Percentiles rank a stretch among this genome's conserved stretches.
Evolutionary conservation across 1,140 invertebrate genomes (phyloP).

Genomic region (Cyclina sinensis): DNA sequence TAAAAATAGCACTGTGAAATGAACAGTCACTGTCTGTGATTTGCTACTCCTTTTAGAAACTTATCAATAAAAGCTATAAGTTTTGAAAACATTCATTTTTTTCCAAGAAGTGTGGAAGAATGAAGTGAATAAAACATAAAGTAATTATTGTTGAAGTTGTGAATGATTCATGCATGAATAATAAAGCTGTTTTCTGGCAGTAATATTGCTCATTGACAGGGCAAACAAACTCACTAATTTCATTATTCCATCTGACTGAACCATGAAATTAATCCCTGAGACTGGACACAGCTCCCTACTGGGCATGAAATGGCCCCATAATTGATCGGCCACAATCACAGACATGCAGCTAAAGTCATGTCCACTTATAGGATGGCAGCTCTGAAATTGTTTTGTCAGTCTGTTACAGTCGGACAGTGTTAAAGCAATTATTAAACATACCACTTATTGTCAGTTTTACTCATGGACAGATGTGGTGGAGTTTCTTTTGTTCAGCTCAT

Average conservation of each 20-base stretch:
- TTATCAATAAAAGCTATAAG: no score
- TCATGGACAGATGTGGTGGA: neutral
- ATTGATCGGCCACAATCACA: conserved; percentile 1
- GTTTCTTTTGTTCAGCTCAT: no score
- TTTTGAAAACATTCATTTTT: no score
- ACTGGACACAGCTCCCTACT: neutral
- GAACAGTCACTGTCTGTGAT: no score
- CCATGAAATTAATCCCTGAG: conserved; percentile 29
- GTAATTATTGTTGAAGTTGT: no score
- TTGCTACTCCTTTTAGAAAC: no score
- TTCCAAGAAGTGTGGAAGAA: no score
- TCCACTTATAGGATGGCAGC: neutral
- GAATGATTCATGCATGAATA: neutral
- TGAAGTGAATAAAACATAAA: neutral
- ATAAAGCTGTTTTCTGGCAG: neutral
- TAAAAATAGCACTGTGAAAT: no score
- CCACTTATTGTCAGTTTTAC: neutral
- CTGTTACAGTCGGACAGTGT: neutral
- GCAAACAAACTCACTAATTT: conserved; percentile 15
- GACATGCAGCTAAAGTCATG: neutral
- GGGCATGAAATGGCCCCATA: conserved; percentile 12
- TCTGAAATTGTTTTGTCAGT: conserved; percentile 15
- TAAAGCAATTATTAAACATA: neutral
- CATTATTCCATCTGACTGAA: conserved; percentile 38
- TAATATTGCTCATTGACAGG: neutral